Evolutionary conservation across 2,888 invertebrate genomes (phyloP), one percentile per base, ranked within the genome.

Genomic region (Caenorhabditis sinica): DNA sequence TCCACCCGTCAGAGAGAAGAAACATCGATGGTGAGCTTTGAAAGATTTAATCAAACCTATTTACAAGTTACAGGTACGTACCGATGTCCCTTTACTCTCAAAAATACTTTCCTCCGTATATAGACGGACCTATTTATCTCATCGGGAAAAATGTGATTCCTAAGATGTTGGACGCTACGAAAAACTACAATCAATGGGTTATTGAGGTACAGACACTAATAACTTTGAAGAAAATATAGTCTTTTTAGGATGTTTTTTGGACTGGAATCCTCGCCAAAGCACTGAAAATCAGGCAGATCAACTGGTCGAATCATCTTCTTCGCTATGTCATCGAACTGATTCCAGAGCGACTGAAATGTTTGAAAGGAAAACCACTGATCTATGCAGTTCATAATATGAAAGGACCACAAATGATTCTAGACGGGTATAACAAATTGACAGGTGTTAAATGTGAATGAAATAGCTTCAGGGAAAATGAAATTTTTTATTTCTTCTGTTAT

Each of bases 111-210:
- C 88, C 88, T 9, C 80, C 40, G n/a, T 88, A 88, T 36, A 85
- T 85, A 11, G 81, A 88, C 53, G 88, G 88, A 13, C 88, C 88
- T 6, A 82, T 86, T 45, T 88, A 88, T 43, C 25, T 88, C 23
- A 76, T 86, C 1, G 85, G 86, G 23, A 76, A 63, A 30, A 68
- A 83, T 53, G 80, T 75, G 2, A 68, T 83, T 17, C 60, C 73
- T 6, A 74, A 51, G 53, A 85, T 88, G 75, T 4, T 86, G 43
- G 53, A 71, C 1, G 75, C 74, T 20, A 63, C 85, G n/a, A 81
- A 65, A 45, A 76, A 82, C n/a, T 82, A 51, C 20, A 68, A 69
- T 30, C 72, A 81, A 30, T 81, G 80, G 80, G n/a, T 73, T 23
- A 73, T 81, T n/a, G 80, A 81, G 80, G 80, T 81, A 56, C 13